These are phyloP conservation scores for Eupleurogrammus muticus DNA, from an alignment of 2,797 vertebrate species.

Conservation along the genomic window DNA sequence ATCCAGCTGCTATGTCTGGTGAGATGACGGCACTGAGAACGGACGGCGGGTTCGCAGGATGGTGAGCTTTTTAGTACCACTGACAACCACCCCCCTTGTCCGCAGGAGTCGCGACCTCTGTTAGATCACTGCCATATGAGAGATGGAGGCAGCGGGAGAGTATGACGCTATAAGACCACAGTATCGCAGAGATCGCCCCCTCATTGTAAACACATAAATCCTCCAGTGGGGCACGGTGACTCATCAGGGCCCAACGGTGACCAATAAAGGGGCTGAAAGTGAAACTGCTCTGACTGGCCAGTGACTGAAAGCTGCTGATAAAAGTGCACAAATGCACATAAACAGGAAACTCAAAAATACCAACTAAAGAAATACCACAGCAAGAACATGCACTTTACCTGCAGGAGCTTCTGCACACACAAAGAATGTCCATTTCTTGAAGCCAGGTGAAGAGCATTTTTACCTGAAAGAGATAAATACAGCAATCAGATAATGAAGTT, in stretches of 20 bases:
- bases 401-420: slow-evolving; percentile 95
- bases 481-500: neutral
- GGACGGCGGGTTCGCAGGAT: slow-evolving; percentile 70
- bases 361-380: neutral
- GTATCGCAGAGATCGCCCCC: slow-evolving; percentile 53
- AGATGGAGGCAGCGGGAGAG: slow-evolving; percentile 23
- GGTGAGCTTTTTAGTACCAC: slow-evolving; percentile 75
- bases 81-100: slow-evolving; percentile 61
- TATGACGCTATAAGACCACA: slow-evolving; percentile 45
- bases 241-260: slow-evolving; percentile 62
- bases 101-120: slow-evolving; percentile 58
- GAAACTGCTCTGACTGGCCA: slow-evolving; percentile 42
- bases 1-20: slow-evolving; percentile 75
- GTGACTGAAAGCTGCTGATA: slow-evolving; percentile 17
- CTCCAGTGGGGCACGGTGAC: slow-evolving; percentile 57
- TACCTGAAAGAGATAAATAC: slow-evolving; percentile 81
- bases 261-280: slow-evolving; percentile 47
- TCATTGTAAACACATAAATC: slow-evolving; percentile 77
- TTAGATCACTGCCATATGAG: slow-evolving; percentile 61
- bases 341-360: slow-evolving; percentile 1
- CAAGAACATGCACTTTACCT: slow-evolving; percentile 82
- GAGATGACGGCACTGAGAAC: slow-evolving; percentile 81
- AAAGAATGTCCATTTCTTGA: slow-evolving; percentile 92
- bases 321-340: slow-evolving; percentile 4
- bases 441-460: slow-evolving; percentile 94